Evolutionary conservation across 2,797 vertebrate genomes (phyloP), one percentile per base, ranked within the genome.

Genomic region (Apodemus agrarius): DNA sequence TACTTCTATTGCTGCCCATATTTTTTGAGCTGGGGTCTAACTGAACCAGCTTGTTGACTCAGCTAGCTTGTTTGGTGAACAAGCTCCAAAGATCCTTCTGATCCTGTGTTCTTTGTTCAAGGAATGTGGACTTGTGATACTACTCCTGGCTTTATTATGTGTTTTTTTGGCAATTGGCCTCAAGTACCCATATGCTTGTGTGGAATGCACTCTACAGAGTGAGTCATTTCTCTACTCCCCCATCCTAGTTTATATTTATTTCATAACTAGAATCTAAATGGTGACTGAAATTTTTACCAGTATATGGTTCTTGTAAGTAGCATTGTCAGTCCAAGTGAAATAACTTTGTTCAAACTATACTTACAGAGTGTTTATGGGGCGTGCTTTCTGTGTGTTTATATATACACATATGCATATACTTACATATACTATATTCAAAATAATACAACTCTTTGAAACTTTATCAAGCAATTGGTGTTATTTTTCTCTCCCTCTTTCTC

Each of bases 181-280:
- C 46, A 49, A n/a, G 34, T 22, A 8, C 34, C 9, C 49, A 29
- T 37, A 26, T 37, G 5, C 4, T 57, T 87, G 24, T 57, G 24
- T 22, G 22, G 14, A 26, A 86, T 75, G 16, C 24, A 31, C n/a
- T 74, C 24, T 74, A 31, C 17, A 11, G 26, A 29, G 8, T 74
- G 34, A 74, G 8, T 2, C 12, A 7, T 57, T 22, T 86, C 34
- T 87, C 22, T 54, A 37, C 54, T 26, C 6, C 12, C 5, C 12
- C 17, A 16, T 13, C 29, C 1, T 21, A 87, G 2, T 80, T 91
- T 84, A 12, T 49, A 49, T 88, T 26, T 69, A 95, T 74, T 74
- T 90, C 13, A 52, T 43, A 1, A 87, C 84, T 26, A 95, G 29
- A 89, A 80, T 93, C 1, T 75, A 97, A 95, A 75, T 81, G 83